Percentiles rank a stretch among this genome's conserved stretches.
Evolutionary conservation across 2,888 invertebrate genomes (phyloP).

Genomic region (Agrypnus murinus): DNA sequence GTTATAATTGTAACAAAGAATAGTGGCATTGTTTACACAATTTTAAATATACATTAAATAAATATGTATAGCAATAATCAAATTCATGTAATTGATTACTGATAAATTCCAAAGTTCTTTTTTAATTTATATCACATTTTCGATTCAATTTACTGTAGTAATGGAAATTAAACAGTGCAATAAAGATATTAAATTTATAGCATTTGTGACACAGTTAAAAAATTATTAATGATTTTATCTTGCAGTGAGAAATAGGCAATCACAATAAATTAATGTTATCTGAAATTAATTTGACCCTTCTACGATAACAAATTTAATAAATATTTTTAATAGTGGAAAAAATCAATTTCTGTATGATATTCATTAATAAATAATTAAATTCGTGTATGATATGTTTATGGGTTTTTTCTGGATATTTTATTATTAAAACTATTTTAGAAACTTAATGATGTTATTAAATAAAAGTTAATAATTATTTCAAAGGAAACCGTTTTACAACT

Average conservation of each 20-base stretch:
- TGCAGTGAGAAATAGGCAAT: constrained; percentile 52
- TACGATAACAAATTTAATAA: constrained; percentile 40
- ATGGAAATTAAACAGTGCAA: constrained; percentile 36
- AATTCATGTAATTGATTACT: constrained; percentile 9
- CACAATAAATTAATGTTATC: constrained; percentile 62
- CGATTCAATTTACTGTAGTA: constrained; percentile 34
- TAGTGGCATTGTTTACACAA: too few species aligned
- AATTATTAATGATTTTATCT: constrained; percentile 46
- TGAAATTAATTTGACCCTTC: constrained; percentile 64
- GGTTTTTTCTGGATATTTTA: too few species aligned
- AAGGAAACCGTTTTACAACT: constrained; percentile 18
- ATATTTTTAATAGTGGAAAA: background rate
- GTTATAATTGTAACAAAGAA: too few species aligned
- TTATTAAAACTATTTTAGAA: too few species aligned
- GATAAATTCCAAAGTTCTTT: constrained; percentile 35
- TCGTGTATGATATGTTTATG: too few species aligned
- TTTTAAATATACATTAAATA: too few species aligned
- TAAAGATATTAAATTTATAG: constrained; percentile 41
- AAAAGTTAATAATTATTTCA: too few species aligned
- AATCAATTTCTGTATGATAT: too few species aligned
- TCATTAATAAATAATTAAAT: too few species aligned
- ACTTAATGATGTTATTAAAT: too few species aligned
- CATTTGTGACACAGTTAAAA: constrained; percentile 46
- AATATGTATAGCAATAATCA: constrained; percentile 30
- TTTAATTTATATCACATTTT: constrained; percentile 33